Evolutionary conservation across 2,888 invertebrate species (phyloP), one percentile per base, ranked within the genome.

Genomic region (Coelinius sp.): DNA sequence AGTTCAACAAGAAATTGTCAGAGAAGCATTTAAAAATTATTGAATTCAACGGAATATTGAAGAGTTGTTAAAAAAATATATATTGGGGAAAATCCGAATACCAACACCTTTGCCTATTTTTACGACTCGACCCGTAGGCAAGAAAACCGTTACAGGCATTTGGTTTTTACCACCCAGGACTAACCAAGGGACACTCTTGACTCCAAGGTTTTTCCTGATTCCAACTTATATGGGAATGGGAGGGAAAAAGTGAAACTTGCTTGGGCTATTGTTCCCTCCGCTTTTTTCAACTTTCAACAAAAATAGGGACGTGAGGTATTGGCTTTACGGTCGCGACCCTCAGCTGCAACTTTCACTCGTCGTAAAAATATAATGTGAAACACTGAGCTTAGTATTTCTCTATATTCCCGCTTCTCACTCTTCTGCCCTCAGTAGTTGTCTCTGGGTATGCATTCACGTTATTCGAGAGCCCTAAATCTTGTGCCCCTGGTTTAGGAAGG

Each of bases 291-390:
- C 77, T 77, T 76, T 71, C 74, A 74, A 73, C 79, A 82, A 84
- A 84, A 82, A 81, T 82, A 80, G 81, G 81, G 81, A 80, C 80
- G 79, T 78, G 79, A 76, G 73, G 71, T 74, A 74, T 65, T 75
- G 75, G 77, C 80, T 78, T 81, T 79, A 80, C 78, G 79, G 78
- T 73, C 77, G 80, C 81, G 84, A 81, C 83, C 83, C 83, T 82
- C 78, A 73, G 70, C 71, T 71, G 71, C 72, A 67, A 87, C 86
- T 87, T 87, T 87, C 86, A 83, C 86, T 81, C 52, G 73, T 84
- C 85, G 85, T 86, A 86, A 86, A 87, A 86, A 87, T 84, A 81
- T 82, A 85, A 84, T 83, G 81, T 80, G 6, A 59, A 20, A 31
- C 31, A 20, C 14, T 78, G 80, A 52, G 56, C 78, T 53, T 72